phyloP scores from a whole-genome alignment of 2,888 invertebrate species.

The Clistopyga incitator region DNA sequence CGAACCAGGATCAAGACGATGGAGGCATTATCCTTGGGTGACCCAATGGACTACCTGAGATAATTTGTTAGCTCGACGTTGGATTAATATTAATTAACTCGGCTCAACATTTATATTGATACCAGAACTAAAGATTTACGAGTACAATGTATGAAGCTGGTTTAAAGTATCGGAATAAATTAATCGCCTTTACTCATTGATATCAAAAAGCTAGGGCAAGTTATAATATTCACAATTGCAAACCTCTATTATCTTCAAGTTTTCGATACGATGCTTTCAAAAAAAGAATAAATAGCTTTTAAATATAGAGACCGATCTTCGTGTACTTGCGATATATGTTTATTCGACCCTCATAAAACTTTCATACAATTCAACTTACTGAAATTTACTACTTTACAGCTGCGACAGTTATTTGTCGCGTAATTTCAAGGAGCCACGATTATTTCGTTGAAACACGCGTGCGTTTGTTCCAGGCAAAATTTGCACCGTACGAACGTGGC shows the following conservation, averaged over 20 bases:
- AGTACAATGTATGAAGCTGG: background rate
- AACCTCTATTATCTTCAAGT: no score
- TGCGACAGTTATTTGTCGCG: constrained; percentile 14
- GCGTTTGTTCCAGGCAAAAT: constrained; percentile 98
- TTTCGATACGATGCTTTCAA: background rate
- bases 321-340: constrained; percentile 29
- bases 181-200: background rate
- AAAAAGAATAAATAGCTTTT: background rate
- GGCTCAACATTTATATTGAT: background rate
- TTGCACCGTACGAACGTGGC: constrained; percentile 96
- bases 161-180: background rate
- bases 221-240: no score
- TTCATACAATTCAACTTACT: constrained; percentile 39
- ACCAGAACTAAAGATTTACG: no score
- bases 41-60: background rate
- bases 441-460: constrained; percentile 98
- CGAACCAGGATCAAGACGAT: background rate
- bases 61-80: background rate
- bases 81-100: background rate
- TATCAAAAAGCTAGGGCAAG: no score
- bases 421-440: constrained; percentile 72
- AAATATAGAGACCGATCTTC: background rate
- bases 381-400: constrained; percentile 54
- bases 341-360: constrained; percentile 37
- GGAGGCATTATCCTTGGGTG: background rate